These are phyloP conservation scores for Lagodon rhomboides DNA, from an alignment of 2,797 vertebrate species.

Conservation along the genomic window DNA sequence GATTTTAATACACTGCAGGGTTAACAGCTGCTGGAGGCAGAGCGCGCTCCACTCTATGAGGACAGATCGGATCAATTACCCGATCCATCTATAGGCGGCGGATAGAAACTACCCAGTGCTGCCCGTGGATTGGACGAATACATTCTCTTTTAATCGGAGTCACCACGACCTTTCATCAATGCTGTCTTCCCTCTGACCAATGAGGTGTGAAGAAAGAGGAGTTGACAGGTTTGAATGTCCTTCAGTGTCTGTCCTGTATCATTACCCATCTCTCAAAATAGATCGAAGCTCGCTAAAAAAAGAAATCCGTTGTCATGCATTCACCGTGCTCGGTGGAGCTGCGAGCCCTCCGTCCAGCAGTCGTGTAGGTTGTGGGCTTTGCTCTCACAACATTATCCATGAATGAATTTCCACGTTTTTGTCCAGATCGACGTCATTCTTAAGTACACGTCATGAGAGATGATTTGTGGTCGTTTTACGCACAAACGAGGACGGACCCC, in stretches of 20 bases:
- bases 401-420: slow-evolving; percentile 14
- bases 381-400: slow-evolving; percentile 4
- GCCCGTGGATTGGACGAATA: slow-evolving; percentile 51
- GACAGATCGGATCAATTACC: slow-evolving; percentile 75
- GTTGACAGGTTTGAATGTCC: slow-evolving; percentile 78
- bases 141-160: slow-evolving; percentile 70
- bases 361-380: slow-evolving; percentile 18
- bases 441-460: neutral
- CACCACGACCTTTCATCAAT: slow-evolving; percentile 70
- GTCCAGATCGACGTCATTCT: neutral
- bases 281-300: slow-evolving; percentile 72
- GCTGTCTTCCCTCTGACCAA: slow-evolving; percentile 66
- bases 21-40: slow-evolving; percentile 71
- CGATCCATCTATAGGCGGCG: slow-evolving; percentile 63
- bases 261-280: slow-evolving; percentile 80
- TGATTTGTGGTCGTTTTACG: slow-evolving; percentile 10
- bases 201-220: slow-evolving; percentile 72
- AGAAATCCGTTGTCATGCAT: slow-evolving; percentile 72
- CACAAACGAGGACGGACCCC: neutral
- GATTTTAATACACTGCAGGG: slow-evolving; percentile 72
- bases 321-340: slow-evolving; percentile 40
- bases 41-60: slow-evolving; percentile 52
- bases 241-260: slow-evolving; percentile 78
- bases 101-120: slow-evolving; percentile 36
- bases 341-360: slow-evolving; percentile 42